Evolutionary conservation across 2,888 invertebrate species (phyloP), one percentile per base, ranked within the genome.

Genomic region (Polylopha cassiicola): DNA sequence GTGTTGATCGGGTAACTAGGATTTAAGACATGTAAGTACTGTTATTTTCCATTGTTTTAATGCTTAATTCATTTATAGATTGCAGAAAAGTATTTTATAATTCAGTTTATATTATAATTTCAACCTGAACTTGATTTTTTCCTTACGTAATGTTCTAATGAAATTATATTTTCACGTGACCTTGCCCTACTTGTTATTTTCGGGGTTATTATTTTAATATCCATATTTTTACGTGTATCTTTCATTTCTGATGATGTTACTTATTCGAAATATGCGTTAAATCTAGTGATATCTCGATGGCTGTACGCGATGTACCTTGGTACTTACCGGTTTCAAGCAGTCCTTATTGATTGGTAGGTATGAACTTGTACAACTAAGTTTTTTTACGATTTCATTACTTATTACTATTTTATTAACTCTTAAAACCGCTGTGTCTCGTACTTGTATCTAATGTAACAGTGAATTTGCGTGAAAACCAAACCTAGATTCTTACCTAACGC

Each of bases 151-250:
- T 73, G 44, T 28, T 28, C 15, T 73, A 76, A 73, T 72, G 67
- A 61, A 75, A 73, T 79, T 73, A 75, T 69, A 70, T 68, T 74
- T 71, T 73, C 81, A 80, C 79, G 80, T 82, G 84, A 82, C 84
- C 82, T 82, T 85, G 81, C 53, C 56, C 76, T 53, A 73, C 66
- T 50, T 65, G 44, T 44, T 59, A 46, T 51, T 53, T 47, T 51
- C 46, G 27, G 37, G 33, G 10, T 39, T 34, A 18, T 37, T 31
- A 30, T 20, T 24, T 7, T 10, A 22, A 29, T 17, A n/a, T 7
- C 1, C 2, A 1, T 14, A 24, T 11, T 23, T 24, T 23, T 24
- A 24, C 13, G 16, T 3, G 2, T 17, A 24, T 23, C 5, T 23
- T 16, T 9, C 1, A 5, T 24, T 23, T n/a, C 5, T 10, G 3